Percentiles rank a stretch among this genome's conserved stretches.
Conservation (phyloP, 2,797 vertebrate genomes). For the Gymnoscopelus microlampas region DNA sequence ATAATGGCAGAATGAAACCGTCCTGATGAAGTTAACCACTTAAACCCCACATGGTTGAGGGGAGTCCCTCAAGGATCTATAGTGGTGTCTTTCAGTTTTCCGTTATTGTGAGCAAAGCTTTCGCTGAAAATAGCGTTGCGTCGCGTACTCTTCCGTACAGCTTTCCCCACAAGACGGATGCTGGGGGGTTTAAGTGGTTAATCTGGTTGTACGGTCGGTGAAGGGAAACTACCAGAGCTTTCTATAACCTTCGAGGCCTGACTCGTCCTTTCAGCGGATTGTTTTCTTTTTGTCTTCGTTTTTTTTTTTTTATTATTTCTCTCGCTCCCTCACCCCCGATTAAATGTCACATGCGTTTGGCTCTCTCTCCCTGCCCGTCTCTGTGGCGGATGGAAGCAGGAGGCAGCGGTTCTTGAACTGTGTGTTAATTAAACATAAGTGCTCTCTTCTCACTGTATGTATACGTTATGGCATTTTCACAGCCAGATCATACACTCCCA, state of each 20-base stretch:
- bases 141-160: no score
- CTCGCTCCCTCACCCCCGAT: constrained; percentile 58
- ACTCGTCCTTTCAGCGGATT: constrained; percentile 66
- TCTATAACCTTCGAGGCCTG: constrained; percentile 69
- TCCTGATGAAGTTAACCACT: no score
- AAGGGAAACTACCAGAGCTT: constrained; percentile 48
- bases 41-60: no score
- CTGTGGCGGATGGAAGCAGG: constrained; percentile 53
- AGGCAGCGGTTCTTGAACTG: constrained; percentile 69
- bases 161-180: no score
- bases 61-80: no score
- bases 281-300: constrained; percentile 52
- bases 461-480: constrained; percentile 22
- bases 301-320: constrained; percentile 37
- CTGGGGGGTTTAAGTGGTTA: no score
- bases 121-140: no score
- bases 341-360: constrained; percentile 56
- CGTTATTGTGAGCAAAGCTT: no score
- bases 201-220: constrained; percentile 44
- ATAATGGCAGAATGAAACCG: no score
- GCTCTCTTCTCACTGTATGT: constrained; percentile 55
- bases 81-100: no score
- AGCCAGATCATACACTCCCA: no score
- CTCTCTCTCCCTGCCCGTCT: constrained; percentile 42
- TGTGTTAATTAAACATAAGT: constrained; percentile 78